Evolutionary conservation across 1,140 invertebrate genomes (phyloP).

Genomic region (Goniozus legneri): DNA sequence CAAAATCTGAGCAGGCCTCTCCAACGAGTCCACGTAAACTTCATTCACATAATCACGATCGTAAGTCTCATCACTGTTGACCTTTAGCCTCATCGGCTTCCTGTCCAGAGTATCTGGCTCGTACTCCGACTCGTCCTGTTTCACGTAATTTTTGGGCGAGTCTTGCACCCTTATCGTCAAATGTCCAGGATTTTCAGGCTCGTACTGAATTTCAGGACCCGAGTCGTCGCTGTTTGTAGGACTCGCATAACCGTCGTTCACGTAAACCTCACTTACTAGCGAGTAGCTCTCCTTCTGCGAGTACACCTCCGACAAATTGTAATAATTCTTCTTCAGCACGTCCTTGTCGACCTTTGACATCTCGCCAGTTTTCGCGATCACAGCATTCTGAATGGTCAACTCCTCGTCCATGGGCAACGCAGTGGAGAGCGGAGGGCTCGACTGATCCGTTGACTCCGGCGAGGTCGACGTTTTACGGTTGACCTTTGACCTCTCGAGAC

Average conservation of each 20-base stretch:
- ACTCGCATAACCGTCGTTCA: slow-evolving; percentile 72
- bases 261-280: slow-evolving; percentile 73
- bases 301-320: slow-evolving; percentile 55
- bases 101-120: slow-evolving; percentile 81
- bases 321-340: slow-evolving; percentile 44
- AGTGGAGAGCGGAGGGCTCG: slow-evolving; percentile 65
- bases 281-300: slow-evolving; percentile 56
- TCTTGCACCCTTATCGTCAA: slow-evolving; percentile 77
- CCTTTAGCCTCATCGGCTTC: slow-evolving; percentile 67
- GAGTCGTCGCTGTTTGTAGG: slow-evolving; percentile 64
- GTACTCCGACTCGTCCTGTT: slow-evolving; percentile 71
- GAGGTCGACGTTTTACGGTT: slow-evolving; percentile 57
- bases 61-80: slow-evolving; percentile 43
- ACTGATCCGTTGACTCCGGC: slow-evolving; percentile 61
- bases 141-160: slow-evolving; percentile 66
- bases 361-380: slow-evolving; percentile 58
- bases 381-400: slow-evolving; percentile 70
- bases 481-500: slow-evolving; percentile 64
- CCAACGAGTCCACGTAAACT: slow-evolving; percentile 57
- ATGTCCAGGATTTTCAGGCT: slow-evolving; percentile 65
- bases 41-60: slow-evolving; percentile 40
- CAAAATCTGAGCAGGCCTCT: slow-evolving; percentile 58
- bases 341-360: slow-evolving; percentile 56
- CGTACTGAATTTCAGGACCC: slow-evolving; percentile 56
- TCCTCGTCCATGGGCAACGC: slow-evolving; percentile 74